Evolutionary conservation across 2,888 invertebrate species (phyloP).

Genomic region (Eueremaeus valkanovi): DNA sequence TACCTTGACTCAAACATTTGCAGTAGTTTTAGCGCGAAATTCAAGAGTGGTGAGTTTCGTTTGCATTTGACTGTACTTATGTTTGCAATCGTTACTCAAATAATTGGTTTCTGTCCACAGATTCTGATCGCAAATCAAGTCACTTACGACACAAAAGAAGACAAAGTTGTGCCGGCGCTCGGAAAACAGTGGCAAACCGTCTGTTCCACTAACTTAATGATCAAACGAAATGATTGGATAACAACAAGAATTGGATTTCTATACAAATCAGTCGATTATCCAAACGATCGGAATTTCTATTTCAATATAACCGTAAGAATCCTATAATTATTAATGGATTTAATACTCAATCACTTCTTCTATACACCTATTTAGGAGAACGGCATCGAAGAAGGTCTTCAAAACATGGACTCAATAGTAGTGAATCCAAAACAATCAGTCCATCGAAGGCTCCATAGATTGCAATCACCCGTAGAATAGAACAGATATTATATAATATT

Average conservation of each 20-base stretch:
- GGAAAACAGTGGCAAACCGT: conserved; percentile 30
- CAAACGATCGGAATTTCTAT: neutral
- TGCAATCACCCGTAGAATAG: too few species aligned
- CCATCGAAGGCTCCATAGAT: too few species aligned
- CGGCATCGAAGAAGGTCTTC: neutral
- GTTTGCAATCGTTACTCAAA: neutral
- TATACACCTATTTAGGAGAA: neutral
- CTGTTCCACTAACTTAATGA: conserved; percentile 25
- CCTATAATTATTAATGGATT: neutral
- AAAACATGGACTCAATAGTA: too few species aligned
- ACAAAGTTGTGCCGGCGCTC: neutral
- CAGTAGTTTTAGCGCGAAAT: too few species aligned
- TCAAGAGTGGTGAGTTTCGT: too few species aligned
- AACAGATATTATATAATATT: too few species aligned
- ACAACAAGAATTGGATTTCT: neutral
- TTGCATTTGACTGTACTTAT: too few species aligned
- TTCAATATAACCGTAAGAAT: neutral
- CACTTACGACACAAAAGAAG: neutral
- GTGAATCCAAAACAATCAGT: too few species aligned
- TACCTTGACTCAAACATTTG: too few species aligned
- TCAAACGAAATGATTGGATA: neutral
- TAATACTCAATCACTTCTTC: neutral
- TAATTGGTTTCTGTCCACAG: neutral
- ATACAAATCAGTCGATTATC: neutral
- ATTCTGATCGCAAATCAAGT: conserved; percentile 41